Percentiles rank a stretch among this genome's conserved stretches.
Evolutionary conservation across 2,797 vertebrate genomes (phyloP).

Genomic region (Nannoperca australis): DNA sequence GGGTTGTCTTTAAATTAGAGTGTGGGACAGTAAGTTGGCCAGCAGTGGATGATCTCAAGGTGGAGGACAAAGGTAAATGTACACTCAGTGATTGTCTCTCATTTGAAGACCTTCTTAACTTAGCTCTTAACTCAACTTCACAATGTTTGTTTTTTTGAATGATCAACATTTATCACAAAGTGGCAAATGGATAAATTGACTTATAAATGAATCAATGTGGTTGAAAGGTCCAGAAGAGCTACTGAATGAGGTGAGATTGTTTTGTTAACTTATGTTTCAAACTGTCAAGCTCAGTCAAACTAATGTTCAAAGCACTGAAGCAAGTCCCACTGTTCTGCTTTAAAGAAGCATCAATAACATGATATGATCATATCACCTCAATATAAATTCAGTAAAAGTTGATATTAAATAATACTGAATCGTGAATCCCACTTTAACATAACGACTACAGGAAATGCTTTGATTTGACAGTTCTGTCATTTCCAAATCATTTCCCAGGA

Average conservation of each 20-base stretch:
- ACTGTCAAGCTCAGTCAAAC: background rate
- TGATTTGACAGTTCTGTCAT: constrained; percentile 15
- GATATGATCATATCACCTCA: constrained; percentile 1
- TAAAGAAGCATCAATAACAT: background rate
- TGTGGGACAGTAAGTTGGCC: no score
- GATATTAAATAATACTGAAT: background rate
- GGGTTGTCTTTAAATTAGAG: no score
- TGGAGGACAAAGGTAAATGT: background rate
- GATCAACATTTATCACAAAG: background rate
- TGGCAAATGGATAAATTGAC: background rate
- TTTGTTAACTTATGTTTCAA: background rate
- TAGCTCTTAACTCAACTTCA: no score
- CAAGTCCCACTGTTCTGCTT: background rate
- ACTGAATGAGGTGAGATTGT: background rate
- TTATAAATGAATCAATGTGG: background rate
- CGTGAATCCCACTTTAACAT: background rate
- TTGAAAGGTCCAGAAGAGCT: background rate
- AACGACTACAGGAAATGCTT: background rate
- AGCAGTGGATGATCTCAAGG: no score
- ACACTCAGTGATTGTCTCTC: constrained; percentile 20
- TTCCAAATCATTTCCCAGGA: background rate
- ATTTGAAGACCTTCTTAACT: no score
- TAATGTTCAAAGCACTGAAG: background rate
- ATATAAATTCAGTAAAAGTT: background rate
- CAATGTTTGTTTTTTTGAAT: no score